phyloP scores from a whole-genome alignment of 2,797 vertebrate genomes.

The Knipowitschia caucasica region DNA sequence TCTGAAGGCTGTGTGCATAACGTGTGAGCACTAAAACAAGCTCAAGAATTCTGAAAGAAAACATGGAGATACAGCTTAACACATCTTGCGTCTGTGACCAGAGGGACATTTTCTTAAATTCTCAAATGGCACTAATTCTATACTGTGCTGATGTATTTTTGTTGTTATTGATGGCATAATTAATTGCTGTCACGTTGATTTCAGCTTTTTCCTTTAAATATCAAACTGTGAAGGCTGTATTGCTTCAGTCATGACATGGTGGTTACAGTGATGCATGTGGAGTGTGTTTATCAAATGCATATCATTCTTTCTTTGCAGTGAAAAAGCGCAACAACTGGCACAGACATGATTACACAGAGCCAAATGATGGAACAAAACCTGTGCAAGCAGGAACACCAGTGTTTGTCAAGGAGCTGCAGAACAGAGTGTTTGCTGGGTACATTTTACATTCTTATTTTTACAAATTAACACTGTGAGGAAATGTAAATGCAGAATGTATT shows the following conservation, averaged over 20 bases:
- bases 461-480: background rate
- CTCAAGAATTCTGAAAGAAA: too few relatives aligned
- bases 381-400: conserved; percentile 93
- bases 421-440: conserved; percentile 88
- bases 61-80: too few relatives aligned
- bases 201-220: background rate
- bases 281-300: too few relatives aligned
- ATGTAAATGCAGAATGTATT: background rate
- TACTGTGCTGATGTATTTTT: too few relatives aligned
- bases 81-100: too few relatives aligned
- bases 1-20: too few relatives aligned
- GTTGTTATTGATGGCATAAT: too few relatives aligned
- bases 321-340: conserved; percentile 96
- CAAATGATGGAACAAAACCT: conserved; percentile 85
- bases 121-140: too few relatives aligned
- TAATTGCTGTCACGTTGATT: too few relatives aligned
- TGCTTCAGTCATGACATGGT: background rate
- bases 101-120: too few relatives aligned
- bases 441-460: conserved; percentile 1
- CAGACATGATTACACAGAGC: conserved; percentile 95
- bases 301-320: conserved; percentile 74
- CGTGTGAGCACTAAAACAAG: too few relatives aligned
- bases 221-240: background rate
- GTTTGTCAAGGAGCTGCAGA: conserved; percentile 87
- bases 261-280: background rate